Base-by-base conservation (phyloP, 2,113 vertebrate species). In the Uria aalge region DNA sequence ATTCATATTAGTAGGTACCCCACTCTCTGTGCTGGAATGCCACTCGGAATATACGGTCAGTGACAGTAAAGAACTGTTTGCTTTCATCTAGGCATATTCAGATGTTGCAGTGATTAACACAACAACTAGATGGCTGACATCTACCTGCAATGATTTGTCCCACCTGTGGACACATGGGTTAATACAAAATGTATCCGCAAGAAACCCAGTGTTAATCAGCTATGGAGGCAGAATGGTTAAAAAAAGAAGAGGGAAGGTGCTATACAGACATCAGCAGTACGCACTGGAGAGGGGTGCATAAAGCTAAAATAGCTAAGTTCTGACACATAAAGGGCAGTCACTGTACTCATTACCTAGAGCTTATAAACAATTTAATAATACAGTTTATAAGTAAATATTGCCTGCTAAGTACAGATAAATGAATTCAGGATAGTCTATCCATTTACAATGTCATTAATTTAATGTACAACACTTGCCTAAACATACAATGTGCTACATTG, bases 401-500 rank as follows among this genome's bases (percentile, higher is more conserved):
- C 73, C 71, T 85, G 45, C 81, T 77, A 90, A 96, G 56, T 86
- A 72, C 68, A 97, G 92, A 82, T 95, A 94, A 96, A 92, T 97
- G 92, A 95, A 93, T 96, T 78, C 77, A 94, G 87, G 83, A 69
- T 76, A 94, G 76, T 94, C 71, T 94, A 78, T 91, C 88, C 30
- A 24, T 97, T 96, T 94, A 93, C 32, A 96, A 79, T 76, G 62
- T 77, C 93, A 90, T 94, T 81, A 95, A 96, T 40, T 96, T 93
- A 97, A 95, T 53, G 50, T 57, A 50, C 55, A 95, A 92, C 86
- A 88, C 76, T 89, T 95, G 47, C 56, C 86, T 91, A 91, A 74
- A 90, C 72, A 57, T 66, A 97, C 94, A 98, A 86, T 88, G 93
- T 94, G 88, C 94, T 79, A 73, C 94, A 94, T 73, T 98, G 96